Base-by-base conservation (phyloP, 1,140 invertebrate species). In the Atta colombica region DNA sequence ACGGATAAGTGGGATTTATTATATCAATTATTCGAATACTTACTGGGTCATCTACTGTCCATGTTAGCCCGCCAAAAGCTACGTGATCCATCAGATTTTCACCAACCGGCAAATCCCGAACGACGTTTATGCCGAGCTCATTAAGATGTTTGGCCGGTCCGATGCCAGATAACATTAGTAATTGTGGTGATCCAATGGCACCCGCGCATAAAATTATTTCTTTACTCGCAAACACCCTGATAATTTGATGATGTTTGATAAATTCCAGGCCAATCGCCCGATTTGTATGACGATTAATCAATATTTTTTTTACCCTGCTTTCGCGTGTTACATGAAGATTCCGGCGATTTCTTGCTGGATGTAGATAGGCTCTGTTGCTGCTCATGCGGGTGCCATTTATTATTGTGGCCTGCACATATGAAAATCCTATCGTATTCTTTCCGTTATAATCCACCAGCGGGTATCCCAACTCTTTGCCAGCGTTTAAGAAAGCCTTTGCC, bases 111-210 rank as follows among this genome's bases (percentile, higher is more conserved):
- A 97, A 95, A 95, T 98, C 97, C 85, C 96, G 96, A 1, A 97
- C 85, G 0, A 97, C 96, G 1, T 96, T 95, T 49, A 98, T 97
- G n/a, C 95, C 96, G 58, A 96, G 87, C 18, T 96, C 91, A 55
- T 94, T 92, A 16, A 98, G 94, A 93, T 98, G 97, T 60, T 96
- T 94, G 31, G 93, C 96, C 0, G 97, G 98, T 12, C 98, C 98
- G 21, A 98, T 96, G 2, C 98, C 98, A 2, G 97, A 98, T 1
- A 98, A 91, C 97, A 98, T 98, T 1, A 98, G 94, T 3, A 98
- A 88, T 89, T 98, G 97, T 0, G 98, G 97, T 0, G 97, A 97
- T 86, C 97, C 97, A 1, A 98, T 97, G 0, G 97, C 96, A 1
- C 97, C 98, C 0, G 96, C 97, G 31, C 97, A 97, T 3, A 98